Conservation (phyloP, 30 jellyfish, hydroid and myxozoan genomes). For the Rhopilema esculentum region DNA sequence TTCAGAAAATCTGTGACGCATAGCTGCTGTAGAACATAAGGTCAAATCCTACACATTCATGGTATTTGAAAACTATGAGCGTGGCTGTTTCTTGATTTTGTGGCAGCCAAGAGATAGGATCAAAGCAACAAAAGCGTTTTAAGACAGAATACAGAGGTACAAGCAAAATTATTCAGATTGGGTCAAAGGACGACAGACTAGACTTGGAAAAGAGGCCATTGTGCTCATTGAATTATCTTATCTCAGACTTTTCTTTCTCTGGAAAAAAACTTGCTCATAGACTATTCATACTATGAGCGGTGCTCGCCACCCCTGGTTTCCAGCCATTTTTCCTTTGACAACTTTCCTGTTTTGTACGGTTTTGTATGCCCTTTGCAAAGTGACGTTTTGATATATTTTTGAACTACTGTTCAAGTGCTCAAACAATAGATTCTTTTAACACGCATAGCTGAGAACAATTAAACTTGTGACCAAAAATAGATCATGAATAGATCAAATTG, state of each 20-base stretch:
- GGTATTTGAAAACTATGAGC: neutral
- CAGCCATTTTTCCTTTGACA: too few species aligned
- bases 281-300: too few species aligned
- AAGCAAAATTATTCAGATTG: neutral
- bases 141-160: neutral
- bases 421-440: too few species aligned
- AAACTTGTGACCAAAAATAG: too few species aligned
- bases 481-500: too few species aligned
- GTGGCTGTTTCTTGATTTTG: neutral
- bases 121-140: neutral
- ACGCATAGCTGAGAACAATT: too few species aligned
- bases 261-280: constrained; percentile 9
- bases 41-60: neutral
- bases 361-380: too few species aligned
- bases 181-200: neutral
- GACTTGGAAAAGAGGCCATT: neutral
- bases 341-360: too few species aligned
- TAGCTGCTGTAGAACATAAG: neutral
- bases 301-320: too few species aligned
- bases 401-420: too few species aligned
- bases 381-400: too few species aligned
- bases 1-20: neutral
- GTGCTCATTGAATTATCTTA: neutral
- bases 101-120: neutral
- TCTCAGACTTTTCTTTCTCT: neutral